Conservation (phyloP, 2,113 vertebrate species). For the Helogale parvula region DNA sequence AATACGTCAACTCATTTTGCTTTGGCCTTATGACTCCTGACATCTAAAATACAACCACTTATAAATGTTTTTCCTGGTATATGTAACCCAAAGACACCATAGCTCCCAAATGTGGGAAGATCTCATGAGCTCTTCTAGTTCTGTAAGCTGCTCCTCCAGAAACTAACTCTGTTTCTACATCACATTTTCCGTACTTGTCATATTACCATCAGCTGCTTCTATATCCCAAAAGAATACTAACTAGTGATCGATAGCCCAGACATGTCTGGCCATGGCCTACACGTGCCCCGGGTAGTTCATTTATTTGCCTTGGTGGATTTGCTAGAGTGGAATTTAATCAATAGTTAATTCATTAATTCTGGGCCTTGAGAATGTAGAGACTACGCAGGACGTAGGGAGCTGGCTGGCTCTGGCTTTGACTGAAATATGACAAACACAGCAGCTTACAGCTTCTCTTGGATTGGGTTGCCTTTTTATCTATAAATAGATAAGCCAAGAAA, state of each 20-base stretch:
- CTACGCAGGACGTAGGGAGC: conserved; percentile 81
- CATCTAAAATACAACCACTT: conserved; percentile 59
- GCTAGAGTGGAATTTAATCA: conserved; percentile 96
- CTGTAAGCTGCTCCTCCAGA: conserved; percentile 81
- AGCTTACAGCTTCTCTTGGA: conserved; percentile 79
- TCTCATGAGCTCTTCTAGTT: conserved; percentile 66
- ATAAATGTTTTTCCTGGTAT: conserved; percentile 64
- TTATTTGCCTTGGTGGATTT: conserved; percentile 95
- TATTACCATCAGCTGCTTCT: conserved; percentile 89
- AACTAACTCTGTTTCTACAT: conserved; percentile 76
- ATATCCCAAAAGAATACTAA: conserved; percentile 92
- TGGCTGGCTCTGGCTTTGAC: conserved; percentile 86
- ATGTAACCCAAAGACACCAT: conserved; percentile 75
- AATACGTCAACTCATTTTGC: conserved; percentile 55
- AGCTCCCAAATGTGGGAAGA: conserved; percentile 66
- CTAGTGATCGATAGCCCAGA: conserved; percentile 91
- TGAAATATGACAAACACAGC: conserved; percentile 89
- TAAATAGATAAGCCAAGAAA: conserved; percentile 76
- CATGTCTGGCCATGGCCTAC: conserved; percentile 92
- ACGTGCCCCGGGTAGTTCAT: conserved; percentile 93
- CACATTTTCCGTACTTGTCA: conserved; percentile 87
- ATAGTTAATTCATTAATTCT: conserved; percentile 97
- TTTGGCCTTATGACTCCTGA: conserved; percentile 72
- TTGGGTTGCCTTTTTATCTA: conserved; percentile 74
- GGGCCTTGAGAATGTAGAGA: conserved; percentile 82